Evolutionary conservation across 2,888 invertebrate species (phyloP).

Genomic region (Glaucopsyche alexis): DNA sequence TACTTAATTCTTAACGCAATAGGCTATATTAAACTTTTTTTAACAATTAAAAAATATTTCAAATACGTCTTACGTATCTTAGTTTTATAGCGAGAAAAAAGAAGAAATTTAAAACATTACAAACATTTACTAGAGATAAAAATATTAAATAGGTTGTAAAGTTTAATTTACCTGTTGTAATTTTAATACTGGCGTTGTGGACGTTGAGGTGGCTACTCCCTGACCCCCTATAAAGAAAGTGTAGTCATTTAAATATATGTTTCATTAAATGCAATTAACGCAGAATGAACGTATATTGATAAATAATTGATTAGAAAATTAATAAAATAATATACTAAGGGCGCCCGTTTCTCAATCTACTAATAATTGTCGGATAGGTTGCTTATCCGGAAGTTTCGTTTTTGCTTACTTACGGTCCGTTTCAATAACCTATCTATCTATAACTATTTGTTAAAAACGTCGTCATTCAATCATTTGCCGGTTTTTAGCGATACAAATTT

Average conservation of each 20-base stretch:
- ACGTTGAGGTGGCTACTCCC: conserved; percentile 59
- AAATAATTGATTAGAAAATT: too few relatives aligned
- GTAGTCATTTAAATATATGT: conserved; percentile 28
- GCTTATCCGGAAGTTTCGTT: too few relatives aligned
- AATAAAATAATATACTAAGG: too few relatives aligned
- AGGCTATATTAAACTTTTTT: background rate
- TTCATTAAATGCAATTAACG: too few relatives aligned
- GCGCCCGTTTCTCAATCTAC: too few relatives aligned
- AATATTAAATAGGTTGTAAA: background rate
- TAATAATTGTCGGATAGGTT: too few relatives aligned
- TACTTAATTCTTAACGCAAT: background rate
- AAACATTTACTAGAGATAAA: conserved; percentile 17
- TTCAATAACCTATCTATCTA: too few relatives aligned
- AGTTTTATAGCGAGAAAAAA: background rate
- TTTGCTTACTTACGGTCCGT: too few relatives aligned
- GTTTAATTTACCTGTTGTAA: conserved; percentile 63
- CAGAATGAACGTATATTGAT: background rate
- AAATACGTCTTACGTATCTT: background rate
- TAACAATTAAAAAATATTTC: background rate
- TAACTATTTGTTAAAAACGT: too few relatives aligned
- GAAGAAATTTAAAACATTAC: background rate
- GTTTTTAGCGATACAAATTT: too few relatives aligned
- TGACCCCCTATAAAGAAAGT: conserved; percentile 53
- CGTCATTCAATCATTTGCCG: too few relatives aligned
- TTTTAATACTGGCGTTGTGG: conserved; percentile 66